phyloP scores from a whole-genome alignment of 2,113 vertebrate species.

The Leptocoma aspasia region DNA sequence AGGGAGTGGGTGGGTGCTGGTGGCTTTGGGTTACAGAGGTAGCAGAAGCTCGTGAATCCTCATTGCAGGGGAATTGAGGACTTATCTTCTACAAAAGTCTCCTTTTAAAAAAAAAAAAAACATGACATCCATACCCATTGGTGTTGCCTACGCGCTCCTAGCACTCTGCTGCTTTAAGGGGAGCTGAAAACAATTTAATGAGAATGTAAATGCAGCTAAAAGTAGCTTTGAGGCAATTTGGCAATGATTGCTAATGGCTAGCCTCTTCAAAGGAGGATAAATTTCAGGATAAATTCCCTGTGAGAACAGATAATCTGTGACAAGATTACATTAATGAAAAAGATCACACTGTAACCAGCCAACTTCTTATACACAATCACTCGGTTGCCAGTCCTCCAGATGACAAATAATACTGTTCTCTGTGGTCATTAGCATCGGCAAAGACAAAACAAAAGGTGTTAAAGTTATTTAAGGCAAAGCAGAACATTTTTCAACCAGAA shows the following conservation, averaged over 20 bases:
- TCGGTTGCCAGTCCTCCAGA: not conserved
- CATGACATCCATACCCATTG: not conserved
- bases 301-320: not conserved
- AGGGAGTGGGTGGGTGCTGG: not conserved
- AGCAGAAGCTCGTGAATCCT: not conserved
- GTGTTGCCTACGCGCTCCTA: rapidly evolving
- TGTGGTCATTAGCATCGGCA: not conserved
- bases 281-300: not conserved
- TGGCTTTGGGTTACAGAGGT: not conserved
- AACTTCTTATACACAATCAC: rapidly evolving
- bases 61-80: not conserved
- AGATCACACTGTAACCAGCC: not conserved
- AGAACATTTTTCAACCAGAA: not conserved
- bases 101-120: no score
- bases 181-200: not conserved
- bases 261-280: not conserved
- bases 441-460: not conserved
- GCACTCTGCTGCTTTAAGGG: not conserved
- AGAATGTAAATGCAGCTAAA: not conserved
- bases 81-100: not conserved
- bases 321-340: not conserved
- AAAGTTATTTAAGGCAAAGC: not conserved
- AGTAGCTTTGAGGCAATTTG: not conserved
- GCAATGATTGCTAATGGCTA: not conserved
- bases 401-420: not conserved